These are phyloP conservation scores for Anthrax anthrax DNA, from an alignment of 2,888 invertebrate species.

Conservation along the genomic window DNA sequence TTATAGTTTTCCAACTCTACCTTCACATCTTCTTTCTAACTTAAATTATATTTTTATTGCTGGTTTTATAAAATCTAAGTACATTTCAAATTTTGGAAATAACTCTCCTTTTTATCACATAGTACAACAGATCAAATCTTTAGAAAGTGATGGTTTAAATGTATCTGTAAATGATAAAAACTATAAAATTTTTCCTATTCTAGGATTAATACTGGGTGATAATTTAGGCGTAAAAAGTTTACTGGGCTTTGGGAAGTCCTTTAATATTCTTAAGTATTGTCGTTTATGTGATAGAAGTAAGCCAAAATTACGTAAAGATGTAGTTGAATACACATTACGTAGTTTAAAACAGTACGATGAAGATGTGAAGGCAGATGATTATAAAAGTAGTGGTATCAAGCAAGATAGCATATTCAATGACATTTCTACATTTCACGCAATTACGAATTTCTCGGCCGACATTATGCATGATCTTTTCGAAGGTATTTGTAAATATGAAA, in stretches of 20 bases:
- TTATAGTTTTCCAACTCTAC: conserved; percentile 1
- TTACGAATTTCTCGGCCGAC: neutral
- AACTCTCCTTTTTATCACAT: neutral
- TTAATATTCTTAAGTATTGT: neutral
- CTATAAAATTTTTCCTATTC: neutral
- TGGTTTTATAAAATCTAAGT: conserved; percentile 1
- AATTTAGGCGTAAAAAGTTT: conserved; percentile 1
- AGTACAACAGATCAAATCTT: neutral
- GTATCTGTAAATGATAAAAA: neutral
- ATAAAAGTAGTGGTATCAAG: neutral
- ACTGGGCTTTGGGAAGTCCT: neutral
- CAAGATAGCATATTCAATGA: neutral
- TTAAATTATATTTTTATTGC: neutral
- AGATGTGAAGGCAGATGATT: neutral
- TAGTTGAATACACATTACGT: neutral
- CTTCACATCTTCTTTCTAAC: neutral
- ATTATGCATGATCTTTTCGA: neutral
- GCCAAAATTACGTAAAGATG: neutral
- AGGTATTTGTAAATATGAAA: neutral
- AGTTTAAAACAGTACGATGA: neutral
- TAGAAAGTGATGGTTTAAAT: neutral
- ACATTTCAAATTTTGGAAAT: neutral
- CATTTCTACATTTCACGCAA: neutral
- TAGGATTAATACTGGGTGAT: neutral
- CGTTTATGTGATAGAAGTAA: neutral